phyloP scores from a whole-genome alignment of 2,113 vertebrate species.

The Nansenia antarctica region DNA sequence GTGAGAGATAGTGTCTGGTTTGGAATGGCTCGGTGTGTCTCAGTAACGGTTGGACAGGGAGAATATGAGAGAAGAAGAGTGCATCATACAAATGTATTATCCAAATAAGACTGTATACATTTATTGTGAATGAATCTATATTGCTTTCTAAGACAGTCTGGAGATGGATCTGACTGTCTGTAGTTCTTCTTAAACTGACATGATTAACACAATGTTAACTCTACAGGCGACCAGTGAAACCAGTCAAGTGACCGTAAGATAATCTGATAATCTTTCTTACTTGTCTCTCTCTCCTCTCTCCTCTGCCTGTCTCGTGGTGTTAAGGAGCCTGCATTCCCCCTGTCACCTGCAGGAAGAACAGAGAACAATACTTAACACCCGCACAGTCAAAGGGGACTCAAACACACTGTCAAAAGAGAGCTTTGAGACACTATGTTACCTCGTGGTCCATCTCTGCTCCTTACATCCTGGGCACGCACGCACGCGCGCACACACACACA shows the following conservation, averaged over 20 bases:
- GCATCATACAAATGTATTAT: no score
- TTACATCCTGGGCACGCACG: conserved; percentile 53
- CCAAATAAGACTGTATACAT: no score
- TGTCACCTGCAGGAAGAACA: conserved; percentile 22
- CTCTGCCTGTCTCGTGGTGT: conserved; percentile 5
- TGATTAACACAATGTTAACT: not conserved
- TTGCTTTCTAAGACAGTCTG: not conserved
- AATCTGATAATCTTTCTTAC: conserved; percentile 6
- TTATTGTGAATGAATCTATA: not conserved
- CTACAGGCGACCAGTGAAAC: not conserved
- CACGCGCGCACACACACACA: no score
- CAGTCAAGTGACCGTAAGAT: not conserved
- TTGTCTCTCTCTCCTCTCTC: conserved; percentile 24
- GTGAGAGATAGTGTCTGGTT: not conserved
- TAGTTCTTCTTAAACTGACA: not conserved
- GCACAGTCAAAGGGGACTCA: not conserved
- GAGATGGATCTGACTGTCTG: not conserved
- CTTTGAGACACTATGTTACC: conserved; percentile 39
- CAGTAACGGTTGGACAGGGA: not conserved
- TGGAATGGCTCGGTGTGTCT: no score
- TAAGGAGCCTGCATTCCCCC: conserved; percentile 6
- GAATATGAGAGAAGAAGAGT: not conserved
- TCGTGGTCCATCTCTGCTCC: conserved; percentile 56
- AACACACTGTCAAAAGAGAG: not conserved
- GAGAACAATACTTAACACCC: not conserved